Conservation (phyloP, 2,797 vertebrate genomes). For the Paedocypris micromegethes region DNA sequence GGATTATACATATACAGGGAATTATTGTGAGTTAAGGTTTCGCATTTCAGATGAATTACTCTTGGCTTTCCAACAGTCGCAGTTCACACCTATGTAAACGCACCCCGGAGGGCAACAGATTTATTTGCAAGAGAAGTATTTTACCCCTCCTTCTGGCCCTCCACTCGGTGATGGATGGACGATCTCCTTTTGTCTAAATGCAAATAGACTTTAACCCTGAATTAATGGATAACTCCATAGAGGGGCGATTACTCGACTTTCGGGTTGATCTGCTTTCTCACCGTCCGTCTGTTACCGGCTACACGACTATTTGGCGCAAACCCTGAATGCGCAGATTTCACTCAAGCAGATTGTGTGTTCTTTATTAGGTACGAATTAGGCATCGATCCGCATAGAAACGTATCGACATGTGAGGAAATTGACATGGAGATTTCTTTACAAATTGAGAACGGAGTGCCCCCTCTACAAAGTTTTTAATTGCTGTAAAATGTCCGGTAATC, state of each 20-base stretch:
- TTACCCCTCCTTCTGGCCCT: conserved; percentile 59
- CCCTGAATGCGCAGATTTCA: conserved; percentile 41
- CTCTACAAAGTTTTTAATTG: too few species aligned
- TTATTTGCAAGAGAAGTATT: conserved; percentile 71
- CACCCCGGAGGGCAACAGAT: conserved; percentile 73
- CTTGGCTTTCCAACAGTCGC: conserved; percentile 65
- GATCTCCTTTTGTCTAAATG: conserved; percentile 73
- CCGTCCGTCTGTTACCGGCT: conserved; percentile 49
- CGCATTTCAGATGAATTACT: conserved; percentile 71
- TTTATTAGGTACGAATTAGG: too few species aligned
- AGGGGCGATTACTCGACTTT: conserved; percentile 64
- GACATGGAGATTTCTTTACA: not conserved
- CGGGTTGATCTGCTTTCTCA: conserved; percentile 49
- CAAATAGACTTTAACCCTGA: conserved; percentile 75
- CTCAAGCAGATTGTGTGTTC: conserved; percentile 20
- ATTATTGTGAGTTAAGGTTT: conserved; percentile 40
- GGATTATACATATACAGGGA: not conserved
- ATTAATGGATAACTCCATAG: conserved; percentile 73
- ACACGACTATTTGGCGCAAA: conserved; percentile 46
- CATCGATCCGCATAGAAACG: too few species aligned
- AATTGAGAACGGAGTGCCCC: too few species aligned
- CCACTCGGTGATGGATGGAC: conserved; percentile 69
- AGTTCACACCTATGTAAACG: conserved; percentile 75
- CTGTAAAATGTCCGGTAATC: too few species aligned
- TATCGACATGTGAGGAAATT: not conserved